These are phyloP conservation scores for Siphlonurus alternatus DNA, from an alignment of 2,888 invertebrate species.

Conservation along the genomic window DNA sequence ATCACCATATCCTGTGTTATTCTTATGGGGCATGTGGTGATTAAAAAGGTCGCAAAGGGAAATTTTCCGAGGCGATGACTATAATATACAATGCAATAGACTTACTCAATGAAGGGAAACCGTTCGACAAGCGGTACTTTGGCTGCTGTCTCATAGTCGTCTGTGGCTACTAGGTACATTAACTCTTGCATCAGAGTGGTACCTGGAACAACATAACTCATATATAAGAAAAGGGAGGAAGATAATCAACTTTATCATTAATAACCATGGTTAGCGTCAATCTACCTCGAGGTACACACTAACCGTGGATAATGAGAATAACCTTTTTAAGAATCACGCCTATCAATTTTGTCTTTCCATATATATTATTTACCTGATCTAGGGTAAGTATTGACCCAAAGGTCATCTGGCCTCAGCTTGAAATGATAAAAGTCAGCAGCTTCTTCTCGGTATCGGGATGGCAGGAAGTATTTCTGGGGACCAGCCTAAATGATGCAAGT, in stretches of 20 bases:
- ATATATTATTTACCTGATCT: conserved; percentile 14
- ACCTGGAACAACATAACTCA: too few species aligned
- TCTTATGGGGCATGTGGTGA: too few species aligned
- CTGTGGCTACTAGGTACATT: background rate
- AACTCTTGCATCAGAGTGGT: background rate
- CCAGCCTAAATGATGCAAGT: background rate
- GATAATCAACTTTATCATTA: background rate
- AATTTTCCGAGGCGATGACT: too few species aligned
- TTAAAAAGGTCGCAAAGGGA: too few species aligned
- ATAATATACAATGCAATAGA: too few species aligned
- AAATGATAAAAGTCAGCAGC: background rate
- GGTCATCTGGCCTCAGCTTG: background rate
- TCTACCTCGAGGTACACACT: background rate
- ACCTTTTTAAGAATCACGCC: background rate
- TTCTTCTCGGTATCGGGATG: background rate
- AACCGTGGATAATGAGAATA: background rate
- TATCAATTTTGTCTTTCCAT: too few species aligned
- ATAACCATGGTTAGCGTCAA: background rate
- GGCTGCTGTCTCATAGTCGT: conserved; percentile 16
- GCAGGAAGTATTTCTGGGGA: background rate
- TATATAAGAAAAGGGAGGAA: background rate
- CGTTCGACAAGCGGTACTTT: conserved; percentile 20
- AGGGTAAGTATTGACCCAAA: background rate
- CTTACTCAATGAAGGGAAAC: conserved; percentile 24
- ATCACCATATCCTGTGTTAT: too few species aligned